These are phyloP conservation scores for Dynastes maya DNA, from an alignment of 2,888 invertebrate species.

Conservation along the genomic window DNA sequence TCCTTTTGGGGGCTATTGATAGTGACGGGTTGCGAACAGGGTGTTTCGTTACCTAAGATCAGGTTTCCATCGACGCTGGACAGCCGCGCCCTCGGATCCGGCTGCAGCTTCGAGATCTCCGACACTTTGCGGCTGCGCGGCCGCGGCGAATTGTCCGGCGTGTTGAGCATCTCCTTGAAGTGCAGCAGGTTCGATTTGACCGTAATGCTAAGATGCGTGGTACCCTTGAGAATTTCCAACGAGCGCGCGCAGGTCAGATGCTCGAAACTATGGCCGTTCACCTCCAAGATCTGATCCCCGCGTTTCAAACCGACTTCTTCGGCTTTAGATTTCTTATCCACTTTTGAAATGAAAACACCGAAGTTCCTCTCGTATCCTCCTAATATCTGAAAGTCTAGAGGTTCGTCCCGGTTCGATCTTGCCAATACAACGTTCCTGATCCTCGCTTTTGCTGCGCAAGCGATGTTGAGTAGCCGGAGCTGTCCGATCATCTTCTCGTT, in stretches of 20 bases:
- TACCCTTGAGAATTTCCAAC: conserved; percentile 92
- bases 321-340: conserved; percentile 91
- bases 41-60: conserved; percentile 65
- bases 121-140: conserved; percentile 76
- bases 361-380: conserved; percentile 94
- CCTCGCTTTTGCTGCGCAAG: conserved; percentile 97
- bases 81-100: conserved; percentile 82
- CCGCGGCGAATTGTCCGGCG: conserved; percentile 87
- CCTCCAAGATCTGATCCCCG: conserved; percentile 98
- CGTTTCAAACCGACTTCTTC: conserved; percentile 96
- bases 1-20: conserved; percentile 81
- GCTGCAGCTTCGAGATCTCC: conserved; percentile 79
- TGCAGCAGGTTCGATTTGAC: conserved; percentile 97
- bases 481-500: conserved; percentile 90
- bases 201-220: conserved; percentile 96
- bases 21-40: conserved; percentile 73
- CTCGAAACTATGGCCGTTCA: conserved; percentile 97
- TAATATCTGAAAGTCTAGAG: conserved; percentile 92
- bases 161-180: conserved; percentile 83
- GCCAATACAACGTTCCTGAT: conserved; percentile 93
- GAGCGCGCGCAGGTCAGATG: conserved; percentile 94
- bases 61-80: conserved; percentile 82
- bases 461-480: conserved; percentile 90
- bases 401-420: conserved; percentile 93
- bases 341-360: conserved; percentile 94